Base-by-base conservation (phyloP, 2,113 vertebrate species). In the Gavialis gangeticus region DNA sequence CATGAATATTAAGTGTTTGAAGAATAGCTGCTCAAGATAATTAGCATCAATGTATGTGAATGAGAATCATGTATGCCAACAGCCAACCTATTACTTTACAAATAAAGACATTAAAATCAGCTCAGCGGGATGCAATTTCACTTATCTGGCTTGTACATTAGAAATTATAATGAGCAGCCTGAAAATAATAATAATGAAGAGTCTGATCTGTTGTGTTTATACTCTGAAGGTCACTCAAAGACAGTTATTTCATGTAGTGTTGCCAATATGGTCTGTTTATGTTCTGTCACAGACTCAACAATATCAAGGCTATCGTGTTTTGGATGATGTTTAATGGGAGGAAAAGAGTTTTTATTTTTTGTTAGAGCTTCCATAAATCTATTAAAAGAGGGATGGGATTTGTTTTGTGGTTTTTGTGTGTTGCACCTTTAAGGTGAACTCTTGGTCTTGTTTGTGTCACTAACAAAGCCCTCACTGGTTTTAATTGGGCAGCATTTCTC, bases 221-320 rank as follows among this genome's bases (percentile, higher is more conserved):
- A 82, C 46, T 89, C 82, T 96, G 97, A 98, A 97, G 97, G 97
- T 97, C 96, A 97, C 63, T 79, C 76, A 71, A 93, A 97, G 90
- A 86, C 12, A 0, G 63, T 95, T 95, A 92, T 95, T 97, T 95
- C 88, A 89, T 84, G 89, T 77, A 73, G 55, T 27, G 6, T 85
- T 97, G 94, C 92, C 95, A 96, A 28, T 71, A 94, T n/a, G 75
- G 21, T 79, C 80, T 98, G 91, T 97, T 98, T 97, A 96, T 87
- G 84, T 86, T 96, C 92, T 91, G 89, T 64, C 83, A 89, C 95
- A 97, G 96, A 94, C 94, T 92, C 90, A 97, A 96, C 93, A 97
- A 92, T 95, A 96, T 81, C 93, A 95, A 96, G 96, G 96, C 90
- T 97, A 95, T 77, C 27, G 5, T 97, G 97, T 96, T 98, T 96